Evolutionary conservation across 2,797 vertebrate genomes (phyloP).

Genomic region (Hypotaenidia okinawae): DNA sequence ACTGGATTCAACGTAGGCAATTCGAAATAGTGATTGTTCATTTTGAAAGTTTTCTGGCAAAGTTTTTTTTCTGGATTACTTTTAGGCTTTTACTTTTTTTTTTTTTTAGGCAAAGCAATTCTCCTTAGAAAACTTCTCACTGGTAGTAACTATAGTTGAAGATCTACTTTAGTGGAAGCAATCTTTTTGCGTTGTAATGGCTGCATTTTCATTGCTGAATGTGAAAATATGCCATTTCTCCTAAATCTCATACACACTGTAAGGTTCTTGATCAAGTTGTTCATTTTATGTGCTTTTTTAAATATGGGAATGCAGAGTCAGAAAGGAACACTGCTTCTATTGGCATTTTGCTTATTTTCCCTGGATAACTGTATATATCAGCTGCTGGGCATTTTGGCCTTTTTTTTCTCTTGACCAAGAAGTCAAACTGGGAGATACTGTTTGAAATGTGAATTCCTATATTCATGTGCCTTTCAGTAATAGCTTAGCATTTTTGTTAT

Average conservation of each 20-base stretch:
- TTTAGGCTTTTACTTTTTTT: too few species aligned
- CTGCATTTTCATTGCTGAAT: background rate
- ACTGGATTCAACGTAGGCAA: background rate
- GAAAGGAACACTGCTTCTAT: background rate
- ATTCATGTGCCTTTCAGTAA: background rate
- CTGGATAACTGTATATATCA: background rate
- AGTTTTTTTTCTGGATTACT: background rate
- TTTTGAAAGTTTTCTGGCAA: background rate
- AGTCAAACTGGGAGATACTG: background rate
- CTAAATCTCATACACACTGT: background rate
- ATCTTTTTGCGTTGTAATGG: background rate
- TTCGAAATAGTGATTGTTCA: background rate
- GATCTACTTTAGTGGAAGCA: background rate
- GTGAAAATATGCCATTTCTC: background rate
- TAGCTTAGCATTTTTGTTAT: background rate
- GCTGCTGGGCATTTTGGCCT: background rate
- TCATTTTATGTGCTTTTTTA: background rate
- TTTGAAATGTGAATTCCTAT: background rate
- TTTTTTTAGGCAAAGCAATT: background rate
- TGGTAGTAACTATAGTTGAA: background rate
- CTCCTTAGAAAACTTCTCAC: background rate
- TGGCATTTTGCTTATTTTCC: background rate
- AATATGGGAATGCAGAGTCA: background rate
- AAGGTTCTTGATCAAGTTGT: background rate
- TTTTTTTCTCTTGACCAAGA: background rate